These are phyloP conservation scores for Mylabris phalerata DNA, from an alignment of 1,140 invertebrate genomes.

Conservation along the genomic window DNA sequence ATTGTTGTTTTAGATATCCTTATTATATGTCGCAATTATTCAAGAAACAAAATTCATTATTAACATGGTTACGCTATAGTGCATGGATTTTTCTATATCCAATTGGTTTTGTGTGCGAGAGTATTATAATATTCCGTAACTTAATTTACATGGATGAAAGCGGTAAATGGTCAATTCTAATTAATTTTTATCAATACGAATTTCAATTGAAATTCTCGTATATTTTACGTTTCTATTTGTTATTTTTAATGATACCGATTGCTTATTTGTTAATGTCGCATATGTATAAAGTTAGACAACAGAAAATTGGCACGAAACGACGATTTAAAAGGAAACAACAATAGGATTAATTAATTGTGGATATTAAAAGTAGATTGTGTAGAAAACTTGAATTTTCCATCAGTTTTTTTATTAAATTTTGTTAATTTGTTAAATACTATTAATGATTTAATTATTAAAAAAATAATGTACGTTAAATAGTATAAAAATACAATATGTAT, in stretches of 20 bases:
- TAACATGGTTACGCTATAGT: constrained; percentile 91
- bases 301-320: constrained; percentile 47
- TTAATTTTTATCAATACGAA: constrained; percentile 77
- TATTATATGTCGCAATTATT: constrained; percentile 81
- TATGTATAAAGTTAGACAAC: constrained; percentile 63
- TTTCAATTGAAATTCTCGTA: constrained; percentile 80
- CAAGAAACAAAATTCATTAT: constrained; percentile 61
- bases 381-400: no score
- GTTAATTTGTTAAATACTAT: no score
- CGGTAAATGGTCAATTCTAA: constrained; percentile 60
- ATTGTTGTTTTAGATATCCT: constrained; percentile 64
- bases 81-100: constrained; percentile 92
- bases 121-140: constrained; percentile 68
- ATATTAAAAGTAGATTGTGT: no score
- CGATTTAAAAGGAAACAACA: constrained; percentile 16
- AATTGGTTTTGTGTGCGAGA: constrained; percentile 81
- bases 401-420: no score
- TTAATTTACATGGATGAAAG: constrained; percentile 89
- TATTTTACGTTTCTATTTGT: constrained; percentile 69
- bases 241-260: constrained; percentile 66
- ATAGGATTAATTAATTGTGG: background rate
- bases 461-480: no score
- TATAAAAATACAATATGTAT: no score
- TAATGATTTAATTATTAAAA: no score
- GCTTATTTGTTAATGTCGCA: constrained; percentile 70